Base-by-base conservation (phyloP, 2,113 vertebrate species). In the Chloroceryle aenea region DNA sequence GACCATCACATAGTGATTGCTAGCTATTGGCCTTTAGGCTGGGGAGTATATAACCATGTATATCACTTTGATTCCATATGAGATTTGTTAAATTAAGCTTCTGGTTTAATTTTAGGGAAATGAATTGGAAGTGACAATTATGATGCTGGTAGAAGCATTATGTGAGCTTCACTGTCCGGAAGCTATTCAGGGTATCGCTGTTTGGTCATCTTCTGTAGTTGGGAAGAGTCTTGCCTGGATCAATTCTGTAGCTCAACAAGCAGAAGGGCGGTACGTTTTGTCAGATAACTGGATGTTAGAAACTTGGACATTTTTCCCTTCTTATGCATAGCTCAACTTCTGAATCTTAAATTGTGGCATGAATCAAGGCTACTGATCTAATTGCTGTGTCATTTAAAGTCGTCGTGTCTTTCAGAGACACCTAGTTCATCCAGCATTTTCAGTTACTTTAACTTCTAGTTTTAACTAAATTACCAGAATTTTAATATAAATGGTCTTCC, bases 131-230 rank as follows among this genome's bases (percentile, higher is more conserved):
- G 98, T 99, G 69, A 99, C 99, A 9, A 97, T 99, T 79, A 99
- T 98, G 93, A 98, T 99, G 98, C 97, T 99, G 66, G 99, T 99
- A 22, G 99, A 99, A 96, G 99, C 99, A 20, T 95, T 99, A 10
- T 99, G 99, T 98, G 99, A 99, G 87, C 98, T 99, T 85, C 98
- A 98, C 21, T 99, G 99, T 92, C 99, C 99, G 22, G 99, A 99
- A 96, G 99, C 99, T 87, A 99, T 99, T 85, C 99, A 99, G 94
- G 99, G 99, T 43, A 97, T 99, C 47, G 98, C 99, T 78, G 98
- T 99, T 62, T 99, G 99, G 99, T 99, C 98, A 25, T 98, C 98
- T 84, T 96, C 98, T 29, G 94, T 98, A 73, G 97, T 98, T 66
- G 99, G 99, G n/a, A 99, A 98, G 97, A 99, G 98, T 74, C 98